Evolutionary conservation across 1,140 invertebrate genomes (phyloP), one percentile per base, ranked within the genome.

Genomic region (Agrypnia vestita): DNA sequence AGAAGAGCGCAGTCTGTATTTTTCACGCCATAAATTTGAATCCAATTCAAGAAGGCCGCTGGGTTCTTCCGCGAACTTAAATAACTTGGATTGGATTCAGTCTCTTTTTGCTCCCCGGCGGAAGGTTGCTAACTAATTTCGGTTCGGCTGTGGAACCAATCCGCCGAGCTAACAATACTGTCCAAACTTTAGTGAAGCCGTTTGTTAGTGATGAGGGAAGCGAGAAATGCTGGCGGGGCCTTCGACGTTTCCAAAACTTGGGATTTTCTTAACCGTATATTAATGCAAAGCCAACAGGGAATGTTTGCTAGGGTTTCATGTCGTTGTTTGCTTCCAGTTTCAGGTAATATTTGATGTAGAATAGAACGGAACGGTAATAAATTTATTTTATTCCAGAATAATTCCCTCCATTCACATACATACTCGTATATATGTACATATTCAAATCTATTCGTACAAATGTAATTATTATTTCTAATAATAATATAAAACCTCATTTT

Each of bases 161-260:
- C 19, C 61, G 61, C 35, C 61, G 61, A 25, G 21, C 19, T 64
- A 64, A 64, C 61, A 64, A 64, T 64, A 44, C 61, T 64, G 61
- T 64, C 61, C 61, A 64, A 64, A 64, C 61, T 64, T 64, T 64
- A 12, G 21, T 43, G 21, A 64, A 64, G 61, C 35, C 35, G 61
- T 62, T 62, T 62, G 59, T 62, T 62, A 25, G 59, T 64, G 35
- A 25, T 35, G 61, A 9, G 61, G 35, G 35, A 13, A 43, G 61
- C 61, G 19, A 64, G 61, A 25, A 64, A 64, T 12, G 35, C 35
- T 35, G n/a, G 35, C 61, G 19, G 61, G n/a, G 61, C 10, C 61
- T 64, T 64, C 61, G 61, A 64, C 35, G 61, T 64, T 64, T 64
- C 61, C 61, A 25, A 64, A 64, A 64, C 61, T 64, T 35, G 61